Conservation (phyloP, 2,797 vertebrate species). For the Lycodopsis pacificus region DNA sequence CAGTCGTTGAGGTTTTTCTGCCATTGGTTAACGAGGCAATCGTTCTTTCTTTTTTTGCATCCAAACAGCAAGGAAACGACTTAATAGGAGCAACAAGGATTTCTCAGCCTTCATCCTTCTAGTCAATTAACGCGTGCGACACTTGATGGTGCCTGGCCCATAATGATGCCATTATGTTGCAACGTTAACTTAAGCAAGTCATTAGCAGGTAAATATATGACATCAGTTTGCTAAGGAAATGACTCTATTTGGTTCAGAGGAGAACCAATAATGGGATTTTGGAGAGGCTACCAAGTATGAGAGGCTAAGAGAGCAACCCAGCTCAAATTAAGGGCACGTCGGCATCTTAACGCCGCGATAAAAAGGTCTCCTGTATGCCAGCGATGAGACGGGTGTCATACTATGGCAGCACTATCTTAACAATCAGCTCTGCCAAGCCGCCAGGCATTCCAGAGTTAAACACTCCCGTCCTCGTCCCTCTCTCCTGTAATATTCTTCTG, state of each 20-base stretch:
- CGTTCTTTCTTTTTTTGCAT: not conserved
- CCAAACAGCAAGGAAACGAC: conserved; percentile 14
- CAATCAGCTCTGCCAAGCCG: conserved; percentile 34
- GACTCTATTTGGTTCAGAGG: conserved; percentile 59
- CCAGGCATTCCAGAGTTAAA: conserved; percentile 29
- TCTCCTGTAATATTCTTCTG: conserved; percentile 36
- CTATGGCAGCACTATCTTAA: conserved; percentile 44
- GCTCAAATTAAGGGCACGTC: conserved; percentile 48
- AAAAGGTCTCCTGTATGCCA: conserved; percentile 20
- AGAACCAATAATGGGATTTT: conserved; percentile 64
- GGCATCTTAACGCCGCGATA: conserved; percentile 32
- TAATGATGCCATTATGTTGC: conserved; percentile 80
- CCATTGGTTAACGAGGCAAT: not conserved
- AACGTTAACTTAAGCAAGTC: conserved; percentile 76
- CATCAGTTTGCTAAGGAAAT: conserved; percentile 66
- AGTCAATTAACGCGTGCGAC: conserved; percentile 78
- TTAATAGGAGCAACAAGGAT: conserved; percentile 25
- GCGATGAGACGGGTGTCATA: conserved; percentile 43
- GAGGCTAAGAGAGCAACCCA: conserved; percentile 21
- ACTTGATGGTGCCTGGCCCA: conserved; percentile 66
- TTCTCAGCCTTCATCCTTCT: conserved; percentile 43
- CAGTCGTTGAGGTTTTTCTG: not conserved
- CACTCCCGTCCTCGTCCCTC: conserved; percentile 14
- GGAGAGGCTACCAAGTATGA: conserved; percentile 19
- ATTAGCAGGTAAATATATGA: conserved; percentile 77